These are phyloP conservation scores for Sinocyclocheilus anshuiensis DNA, from an alignment of 2,113 vertebrate genomes.

Conservation along the genomic window DNA sequence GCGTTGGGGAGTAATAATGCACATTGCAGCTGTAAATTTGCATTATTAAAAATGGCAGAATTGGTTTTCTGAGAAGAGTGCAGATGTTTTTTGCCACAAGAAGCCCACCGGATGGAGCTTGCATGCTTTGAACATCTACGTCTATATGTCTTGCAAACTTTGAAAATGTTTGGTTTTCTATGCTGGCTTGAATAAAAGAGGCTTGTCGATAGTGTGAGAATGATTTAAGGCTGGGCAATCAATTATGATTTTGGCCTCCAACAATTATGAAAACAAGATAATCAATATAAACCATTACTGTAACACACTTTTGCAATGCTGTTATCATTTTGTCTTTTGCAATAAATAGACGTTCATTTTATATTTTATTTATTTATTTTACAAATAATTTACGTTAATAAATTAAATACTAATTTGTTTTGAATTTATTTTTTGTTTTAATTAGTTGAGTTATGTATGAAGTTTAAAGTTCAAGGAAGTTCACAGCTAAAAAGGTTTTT, in stretches of 20 bases:
- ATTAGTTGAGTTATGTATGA: not conserved
- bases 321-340: not conserved
- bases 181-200: not conserved
- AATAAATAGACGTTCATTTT: not conserved
- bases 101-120: not conserved
- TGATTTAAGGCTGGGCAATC: not conserved
- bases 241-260: too few relatives aligned
- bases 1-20: not conserved
- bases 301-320: too few relatives aligned
- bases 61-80: not conserved
- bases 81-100: not conserved
- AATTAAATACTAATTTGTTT: not conserved
- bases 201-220: not conserved
- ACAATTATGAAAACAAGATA: too few relatives aligned
- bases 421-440: not conserved
- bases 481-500: too few relatives aligned
- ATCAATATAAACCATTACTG: too few relatives aligned
- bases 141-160: not conserved
- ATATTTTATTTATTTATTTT: not conserved
- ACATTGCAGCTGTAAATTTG: not conserved
- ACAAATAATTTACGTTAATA: not conserved
- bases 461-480: too few relatives aligned
- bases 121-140: not conserved
- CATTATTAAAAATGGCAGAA: conserved; percentile 4
- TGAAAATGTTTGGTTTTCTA: too few relatives aligned